Base-by-base conservation (phyloP, 2,888 invertebrate species). In the Drosophila demipolita region DNA sequence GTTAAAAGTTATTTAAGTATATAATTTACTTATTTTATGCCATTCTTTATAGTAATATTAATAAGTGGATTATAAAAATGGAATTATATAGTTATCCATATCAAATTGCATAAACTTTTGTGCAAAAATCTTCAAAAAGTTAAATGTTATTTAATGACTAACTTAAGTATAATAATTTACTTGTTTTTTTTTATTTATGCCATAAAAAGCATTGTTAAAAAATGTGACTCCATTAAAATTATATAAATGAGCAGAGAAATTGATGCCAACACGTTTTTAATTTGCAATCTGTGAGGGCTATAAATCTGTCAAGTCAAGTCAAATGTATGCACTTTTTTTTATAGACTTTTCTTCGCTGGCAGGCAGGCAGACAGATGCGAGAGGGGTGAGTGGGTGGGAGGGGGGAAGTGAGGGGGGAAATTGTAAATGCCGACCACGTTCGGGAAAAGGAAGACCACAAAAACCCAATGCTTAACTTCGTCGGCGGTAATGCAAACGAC, bases 401-500 rank as follows among this genome's bases (percentile, higher is more conserved):
- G 20, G 9, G 17, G 2, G 33, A 0, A 38, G n/a, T 23, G 1
- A 17, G 9, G 12, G 29, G 32, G 40, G 36, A 57, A 57, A 64
- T 60, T 77, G 62, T 38, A 45, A 36, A 62, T 66, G 66, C 53
- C 32, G 61, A 52, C 73, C 75, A 78, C 73, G 78, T 70, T 42
- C 64, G 54, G 74, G 62, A 61, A 57, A 64, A 71, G 79, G 68
- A 86, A 77, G 75, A 80, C 82, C 84, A 58, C 83, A 83, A 78
- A 54, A 7, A 8, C 62, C 81, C 53, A 54, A 72, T 64, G 74
- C 69, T 80, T 68, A 70, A 63, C 73, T 75, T 75, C 74, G 66
- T 73, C 76, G 82, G 73, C 75, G 79, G 81, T 84, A 83, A 83
- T 82, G 76, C 84, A 87, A 88, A 80, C 83, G 87, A 88, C 87